Evolutionary conservation across 2,113 vertebrate genomes (phyloP), one percentile per base, ranked within the genome.

Genomic region (Polyodon spathula): DNA sequence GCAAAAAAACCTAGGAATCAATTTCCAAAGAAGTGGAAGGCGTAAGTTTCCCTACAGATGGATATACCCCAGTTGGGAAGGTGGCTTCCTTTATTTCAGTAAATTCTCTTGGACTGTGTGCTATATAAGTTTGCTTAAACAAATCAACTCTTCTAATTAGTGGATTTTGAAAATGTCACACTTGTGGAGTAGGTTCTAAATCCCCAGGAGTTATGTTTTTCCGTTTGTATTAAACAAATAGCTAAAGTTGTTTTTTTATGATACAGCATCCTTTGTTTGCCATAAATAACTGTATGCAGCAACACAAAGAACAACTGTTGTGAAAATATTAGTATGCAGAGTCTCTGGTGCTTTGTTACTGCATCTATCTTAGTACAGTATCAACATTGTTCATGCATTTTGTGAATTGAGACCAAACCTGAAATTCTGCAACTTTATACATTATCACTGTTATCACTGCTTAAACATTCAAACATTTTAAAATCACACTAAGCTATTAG

Each of bases 321-420:
- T 65, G 56, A 76, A 82, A 78, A 75, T 79, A 84, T 91, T 86
- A 90, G 89, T 79, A 91, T 94, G 85, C 93, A 92, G 86, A 90
- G 85, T 86, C 76, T 78, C 84, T 78, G 78, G 74, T 89, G 88
- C 86, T 87, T 84, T 79, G 83, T 87, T 85, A 84, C 86, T 81
- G 82, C 84, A 72, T 88, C 84, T 85, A 82, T 78, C 70, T 63
- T 65, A 51, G 73, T 44, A 97, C 86, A 94, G 76, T 84, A 66
- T 50, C 56, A 54, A 72, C 67, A 79, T 89, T 97, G 89, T 92
- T 78, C 69, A 57, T 70, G 76, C 79, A 68, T 84, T 72, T 75
- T 81, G 63, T 52, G 66, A 73, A 73, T 71, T 74, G 70, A 72
- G 79, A 80, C 78, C 74, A 37, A 62, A 39, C 37, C 55, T 27